A percentile compares a stretch with the other conserved stretches of the same genome.
These are phyloP conservation scores for Tinamus guttatus DNA, from an alignment of 2,113 vertebrate species.

Conservation along the genomic window DNA sequence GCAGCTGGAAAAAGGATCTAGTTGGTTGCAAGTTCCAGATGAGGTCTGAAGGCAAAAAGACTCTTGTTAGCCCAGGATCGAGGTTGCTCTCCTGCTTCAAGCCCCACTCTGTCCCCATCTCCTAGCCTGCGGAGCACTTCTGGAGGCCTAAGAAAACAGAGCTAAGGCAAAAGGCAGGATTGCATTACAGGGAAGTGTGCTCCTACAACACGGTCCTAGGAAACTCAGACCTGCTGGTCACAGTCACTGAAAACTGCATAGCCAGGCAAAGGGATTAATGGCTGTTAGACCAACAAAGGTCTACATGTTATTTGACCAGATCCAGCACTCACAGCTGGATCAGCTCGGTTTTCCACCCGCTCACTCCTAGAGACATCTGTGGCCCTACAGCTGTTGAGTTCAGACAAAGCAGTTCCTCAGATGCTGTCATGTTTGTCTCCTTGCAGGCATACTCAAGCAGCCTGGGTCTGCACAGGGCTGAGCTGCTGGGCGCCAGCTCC, in stretches of 20 bases:
- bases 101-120: accelerated
- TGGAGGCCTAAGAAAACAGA: not conserved
- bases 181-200: not conserved
- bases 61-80: not conserved
- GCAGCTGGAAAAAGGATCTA: not conserved
- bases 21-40: not conserved
- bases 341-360: not conserved
- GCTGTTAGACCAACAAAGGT: not conserved
- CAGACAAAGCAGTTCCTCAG: not conserved
- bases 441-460: not conserved
- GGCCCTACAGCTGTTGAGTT: accelerated
- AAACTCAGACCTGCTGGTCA: not conserved
- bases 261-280: not conserved
- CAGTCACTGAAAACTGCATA: not conserved
- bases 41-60: not conserved
- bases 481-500: accelerated
- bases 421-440: accelerated
- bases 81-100: not conserved
- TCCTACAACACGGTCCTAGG: not conserved
- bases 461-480: accelerated
- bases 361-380: not conserved
- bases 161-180: not conserved
- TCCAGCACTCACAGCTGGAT: not conserved
- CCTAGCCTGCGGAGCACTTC: not conserved
- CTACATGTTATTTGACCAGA: not conserved